These are phyloP conservation scores for Eumacrocentrus americanus DNA, from an alignment of 2,888 invertebrate genomes.

Conservation along the genomic window DNA sequence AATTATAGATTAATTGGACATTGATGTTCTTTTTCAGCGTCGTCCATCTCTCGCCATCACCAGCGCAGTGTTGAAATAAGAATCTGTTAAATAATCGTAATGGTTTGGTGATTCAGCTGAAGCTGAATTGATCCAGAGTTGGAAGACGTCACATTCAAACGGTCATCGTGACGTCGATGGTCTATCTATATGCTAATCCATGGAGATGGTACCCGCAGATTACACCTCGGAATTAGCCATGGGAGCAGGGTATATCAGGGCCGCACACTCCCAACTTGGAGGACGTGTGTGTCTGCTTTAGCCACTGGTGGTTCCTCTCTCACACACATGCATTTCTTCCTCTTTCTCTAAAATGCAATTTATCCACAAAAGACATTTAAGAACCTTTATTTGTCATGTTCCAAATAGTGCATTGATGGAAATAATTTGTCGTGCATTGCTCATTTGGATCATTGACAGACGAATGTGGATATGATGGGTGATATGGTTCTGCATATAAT, in stretches of 20 bases:
- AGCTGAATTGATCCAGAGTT: conserved; percentile 12
- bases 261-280: conserved; percentile 50
- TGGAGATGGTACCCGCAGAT: conserved; percentile 62
- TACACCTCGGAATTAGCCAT: conserved; percentile 60
- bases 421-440: not conserved
- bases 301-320: not conserved
- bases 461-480: conserved; percentile 11
- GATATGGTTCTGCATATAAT: conserved; percentile 22
- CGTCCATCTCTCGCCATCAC: not conserved
- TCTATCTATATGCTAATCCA: conserved; percentile 62
- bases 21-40: too few relatives aligned
- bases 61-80: not conserved
- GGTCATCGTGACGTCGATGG: conserved; percentile 46
- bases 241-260: conserved; percentile 54
- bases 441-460: conserved; percentile 16
- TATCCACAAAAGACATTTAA: too few relatives aligned
- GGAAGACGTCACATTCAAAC: conserved; percentile 49
- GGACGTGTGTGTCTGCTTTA: too few relatives aligned
- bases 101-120: not conserved
- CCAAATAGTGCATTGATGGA: not conserved
- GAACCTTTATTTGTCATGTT: not conserved
- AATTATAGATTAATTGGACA: too few relatives aligned
- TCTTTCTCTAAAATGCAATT: too few relatives aligned
- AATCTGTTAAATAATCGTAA: not conserved
- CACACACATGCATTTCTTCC: too few relatives aligned